Evolutionary conservation across 2,888 invertebrate genomes (phyloP).

Genomic region (Tridacna gigas): DNA sequence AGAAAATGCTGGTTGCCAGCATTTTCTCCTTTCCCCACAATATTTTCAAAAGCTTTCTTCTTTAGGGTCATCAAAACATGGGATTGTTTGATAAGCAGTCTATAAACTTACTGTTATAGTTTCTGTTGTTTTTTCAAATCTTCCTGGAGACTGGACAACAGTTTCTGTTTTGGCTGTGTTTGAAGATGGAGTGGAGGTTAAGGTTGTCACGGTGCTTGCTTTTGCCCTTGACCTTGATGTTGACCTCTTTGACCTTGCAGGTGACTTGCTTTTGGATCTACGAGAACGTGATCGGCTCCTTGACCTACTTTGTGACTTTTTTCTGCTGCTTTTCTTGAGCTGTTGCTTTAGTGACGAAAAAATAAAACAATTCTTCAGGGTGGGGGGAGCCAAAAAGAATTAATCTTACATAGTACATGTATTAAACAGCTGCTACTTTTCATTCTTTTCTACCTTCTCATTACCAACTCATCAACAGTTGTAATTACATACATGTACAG

Average conservation of each 20-base stretch:
- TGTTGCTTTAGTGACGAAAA: too few species aligned
- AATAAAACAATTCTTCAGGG: too few species aligned
- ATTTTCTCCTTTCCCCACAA: neutral
- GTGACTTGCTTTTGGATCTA: neutral
- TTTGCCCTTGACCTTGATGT: conserved; percentile 2
- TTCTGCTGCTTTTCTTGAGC: neutral
- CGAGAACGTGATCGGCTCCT: conserved; percentile 27
- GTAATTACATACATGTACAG: too few species aligned
- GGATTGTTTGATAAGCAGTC: neutral
- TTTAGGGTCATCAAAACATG: neutral
- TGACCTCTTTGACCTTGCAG: neutral
- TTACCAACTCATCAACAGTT: too few species aligned
- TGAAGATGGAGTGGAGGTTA: conserved; percentile 22
- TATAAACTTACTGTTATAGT: conserved; percentile 44
- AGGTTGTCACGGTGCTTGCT: conserved; percentile 28
- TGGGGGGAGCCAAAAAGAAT: too few species aligned
- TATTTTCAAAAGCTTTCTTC: neutral
- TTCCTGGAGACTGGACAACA: conserved; percentile 53
- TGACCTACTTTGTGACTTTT: conserved; percentile 29
- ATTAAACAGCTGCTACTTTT: too few species aligned
- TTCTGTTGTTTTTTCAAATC: conserved; percentile 51
- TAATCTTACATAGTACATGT: too few species aligned
- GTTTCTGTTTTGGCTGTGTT: conserved; percentile 53
- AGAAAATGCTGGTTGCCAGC: neutral
- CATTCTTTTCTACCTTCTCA: too few species aligned